Evolutionary conservation across 92 coral and sea anemone genomes (phyloP).

Genomic region (Nematostella vectensis): DNA sequence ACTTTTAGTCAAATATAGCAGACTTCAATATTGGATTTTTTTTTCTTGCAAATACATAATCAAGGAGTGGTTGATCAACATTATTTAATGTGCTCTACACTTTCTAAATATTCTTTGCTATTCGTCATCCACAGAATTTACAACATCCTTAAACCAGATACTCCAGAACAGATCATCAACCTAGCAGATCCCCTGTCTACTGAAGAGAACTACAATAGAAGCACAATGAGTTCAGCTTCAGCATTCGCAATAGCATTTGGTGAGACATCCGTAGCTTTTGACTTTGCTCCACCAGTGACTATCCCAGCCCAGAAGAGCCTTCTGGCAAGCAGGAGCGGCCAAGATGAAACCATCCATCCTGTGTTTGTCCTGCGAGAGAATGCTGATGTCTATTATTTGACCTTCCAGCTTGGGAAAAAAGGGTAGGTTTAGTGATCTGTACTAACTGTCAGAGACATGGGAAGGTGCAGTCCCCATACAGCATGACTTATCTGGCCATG

Average conservation of each 20-base stretch:
- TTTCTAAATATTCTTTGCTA: too few species aligned
- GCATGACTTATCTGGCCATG: too few species aligned
- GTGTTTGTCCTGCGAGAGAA: conserved; percentile 76
- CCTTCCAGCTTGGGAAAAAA: conserved; percentile 37
- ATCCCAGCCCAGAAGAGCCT: conserved; percentile 7
- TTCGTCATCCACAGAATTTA: conserved; percentile 33
- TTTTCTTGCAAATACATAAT: too few species aligned
- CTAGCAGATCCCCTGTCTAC: conserved; percentile 69
- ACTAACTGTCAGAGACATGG: too few species aligned
- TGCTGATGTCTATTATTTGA: conserved; percentile 81
- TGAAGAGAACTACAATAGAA: conserved; percentile 55
- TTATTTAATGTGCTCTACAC: too few species aligned
- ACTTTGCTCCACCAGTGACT: conserved; percentile 78
- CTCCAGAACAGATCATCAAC: conserved; percentile 62
- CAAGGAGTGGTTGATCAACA: too few species aligned
- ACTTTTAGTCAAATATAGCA: too few species aligned
- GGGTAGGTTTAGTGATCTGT: conserved; percentile 62
- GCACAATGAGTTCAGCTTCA: conserved; percentile 60
- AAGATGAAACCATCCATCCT: conserved; percentile 43
- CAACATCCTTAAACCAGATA: conserved; percentile 64
- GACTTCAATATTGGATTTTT: too few species aligned
- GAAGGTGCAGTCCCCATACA: too few species aligned
- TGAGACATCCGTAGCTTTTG: conserved; percentile 80
- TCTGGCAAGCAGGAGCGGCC: conserved; percentile 16
- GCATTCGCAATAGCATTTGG: conserved; percentile 94